phyloP scores from a whole-genome alignment of 2,113 vertebrate species.

The Anser cygnoides region DNA sequence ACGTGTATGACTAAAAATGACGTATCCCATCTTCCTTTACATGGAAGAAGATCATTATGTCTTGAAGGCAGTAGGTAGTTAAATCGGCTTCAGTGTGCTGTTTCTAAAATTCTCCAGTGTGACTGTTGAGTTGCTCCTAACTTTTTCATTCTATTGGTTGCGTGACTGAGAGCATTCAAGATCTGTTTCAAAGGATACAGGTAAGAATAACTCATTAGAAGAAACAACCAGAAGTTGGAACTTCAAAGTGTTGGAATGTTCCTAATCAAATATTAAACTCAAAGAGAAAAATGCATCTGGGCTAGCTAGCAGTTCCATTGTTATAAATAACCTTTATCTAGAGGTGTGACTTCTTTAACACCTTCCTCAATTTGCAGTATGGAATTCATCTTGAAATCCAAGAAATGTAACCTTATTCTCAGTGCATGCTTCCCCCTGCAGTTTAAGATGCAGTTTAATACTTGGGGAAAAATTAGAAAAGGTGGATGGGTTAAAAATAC shows the following conservation, averaged over 20 bases:
- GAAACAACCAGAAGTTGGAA: background rate
- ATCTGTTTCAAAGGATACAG: background rate
- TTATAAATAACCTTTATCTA: background rate
- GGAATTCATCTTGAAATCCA: background rate
- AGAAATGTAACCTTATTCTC: background rate
- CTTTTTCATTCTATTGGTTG: background rate
- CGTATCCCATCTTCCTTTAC: background rate
- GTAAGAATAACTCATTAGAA: background rate
- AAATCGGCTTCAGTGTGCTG: background rate
- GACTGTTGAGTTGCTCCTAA: background rate
- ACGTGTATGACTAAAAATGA: background rate
- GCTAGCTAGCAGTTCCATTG: background rate
- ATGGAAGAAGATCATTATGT: background rate
- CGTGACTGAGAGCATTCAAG: background rate
- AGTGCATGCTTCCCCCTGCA: background rate
- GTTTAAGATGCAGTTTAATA: background rate
- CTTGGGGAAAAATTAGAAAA: background rate
- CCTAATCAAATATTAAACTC: background rate
- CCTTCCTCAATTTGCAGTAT: background rate
- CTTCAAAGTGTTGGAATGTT: background rate
- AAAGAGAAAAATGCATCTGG: background rate
- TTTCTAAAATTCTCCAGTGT: background rate
- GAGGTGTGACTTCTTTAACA: background rate
- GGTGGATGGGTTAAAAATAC: background rate
- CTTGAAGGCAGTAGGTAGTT: background rate